A percentile compares a stretch with the other conserved stretches of the same genome.
These are phyloP conservation scores for Aradus depressus DNA, from an alignment of 2,888 invertebrate genomes.

Conservation along the genomic window DNA sequence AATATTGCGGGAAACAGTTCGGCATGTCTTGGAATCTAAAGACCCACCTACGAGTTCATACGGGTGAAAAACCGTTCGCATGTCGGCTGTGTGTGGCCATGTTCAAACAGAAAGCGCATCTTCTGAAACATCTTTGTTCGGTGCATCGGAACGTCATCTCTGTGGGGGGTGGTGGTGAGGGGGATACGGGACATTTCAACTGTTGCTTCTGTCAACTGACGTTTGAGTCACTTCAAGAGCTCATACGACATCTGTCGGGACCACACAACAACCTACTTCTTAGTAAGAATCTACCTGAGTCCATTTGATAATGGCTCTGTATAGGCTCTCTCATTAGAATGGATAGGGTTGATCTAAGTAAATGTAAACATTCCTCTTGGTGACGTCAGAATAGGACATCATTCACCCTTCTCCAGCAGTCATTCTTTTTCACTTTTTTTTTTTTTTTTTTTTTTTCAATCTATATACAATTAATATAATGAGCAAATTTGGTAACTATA, in stretches of 20 bases:
- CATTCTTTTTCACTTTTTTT: too few relatives aligned
- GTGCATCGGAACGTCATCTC: constrained; percentile 82
- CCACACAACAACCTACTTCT: constrained; percentile 78
- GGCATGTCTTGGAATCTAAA: constrained; percentile 90
- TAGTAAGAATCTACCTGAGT: constrained; percentile 74
- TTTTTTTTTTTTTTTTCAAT: too few relatives aligned
- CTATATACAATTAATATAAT: too few relatives aligned
- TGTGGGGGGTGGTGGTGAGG: constrained; percentile 59
- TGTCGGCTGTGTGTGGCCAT: constrained; percentile 79
- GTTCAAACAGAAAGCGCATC: constrained; percentile 84
- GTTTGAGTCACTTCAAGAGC: constrained; percentile 74
- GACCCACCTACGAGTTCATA: constrained; percentile 76
- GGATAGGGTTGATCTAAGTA: too few relatives aligned
- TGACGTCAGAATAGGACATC: too few relatives aligned
- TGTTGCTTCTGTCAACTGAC: constrained; percentile 80
- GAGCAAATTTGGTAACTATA: too few relatives aligned
- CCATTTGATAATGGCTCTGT: constrained; percentile 30
- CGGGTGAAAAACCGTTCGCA: constrained; percentile 80
- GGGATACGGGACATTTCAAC: constrained; percentile 57
- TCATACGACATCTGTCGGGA: constrained; percentile 75
- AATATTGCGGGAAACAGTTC: constrained; percentile 82
- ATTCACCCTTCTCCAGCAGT: too few relatives aligned
- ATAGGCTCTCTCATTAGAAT: too few relatives aligned
- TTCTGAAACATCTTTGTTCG: constrained; percentile 76
- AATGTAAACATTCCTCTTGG: too few relatives aligned